Base-by-base conservation (phyloP, 2,113 vertebrate species). In the Sialia sialis region DNA sequence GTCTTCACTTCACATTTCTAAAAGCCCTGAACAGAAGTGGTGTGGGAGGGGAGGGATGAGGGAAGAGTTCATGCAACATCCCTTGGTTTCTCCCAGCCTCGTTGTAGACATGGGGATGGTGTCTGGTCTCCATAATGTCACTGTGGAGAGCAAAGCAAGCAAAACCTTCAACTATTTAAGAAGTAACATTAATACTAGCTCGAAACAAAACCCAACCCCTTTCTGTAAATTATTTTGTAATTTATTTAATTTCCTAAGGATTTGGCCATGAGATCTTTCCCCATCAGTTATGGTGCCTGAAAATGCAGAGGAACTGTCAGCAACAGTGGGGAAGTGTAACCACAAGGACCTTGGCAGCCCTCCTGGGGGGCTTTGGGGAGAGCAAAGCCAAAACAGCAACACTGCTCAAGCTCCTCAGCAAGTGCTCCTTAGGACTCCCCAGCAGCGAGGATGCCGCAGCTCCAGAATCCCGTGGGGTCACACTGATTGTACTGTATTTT, bases 201-300 rank as follows among this genome's bases (percentile, higher is more conserved):
- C 4, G 32, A 91, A 93, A 70, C n/a, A 69, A 76, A 48, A 7
- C 55, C 63, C 58, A 30, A 52, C 7, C 48, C 74, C 38, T 75
- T 88, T 46, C 76, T 72, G 26, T 97, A 97, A 97, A 95, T 98
- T 97, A 97, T 98, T 98, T 96, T 64, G 43, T 97, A 97, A 97
- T 94, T 97, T 97, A 97, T 97, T 98, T 97, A 96, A 97, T 96
- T 97, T 97, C 96, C 97, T 97, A 97, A 97, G 95, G 93, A 97
- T 96, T 97, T 96, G 95, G 96, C 95, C 97, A 96, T 97, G 96
- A 97, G 95, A 78, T 96, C 97, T 97, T 97, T 94, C 89, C 94
- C 80, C 84, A 98, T 98, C 97, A 89, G 44, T 97, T 81, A 26
- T n/a, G 96, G 97, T 98, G 97, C 97, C 98, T 98, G 97, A 80